Conservation (phyloP, 2,888 invertebrate species). For the Sthenelais limicola region DNA sequence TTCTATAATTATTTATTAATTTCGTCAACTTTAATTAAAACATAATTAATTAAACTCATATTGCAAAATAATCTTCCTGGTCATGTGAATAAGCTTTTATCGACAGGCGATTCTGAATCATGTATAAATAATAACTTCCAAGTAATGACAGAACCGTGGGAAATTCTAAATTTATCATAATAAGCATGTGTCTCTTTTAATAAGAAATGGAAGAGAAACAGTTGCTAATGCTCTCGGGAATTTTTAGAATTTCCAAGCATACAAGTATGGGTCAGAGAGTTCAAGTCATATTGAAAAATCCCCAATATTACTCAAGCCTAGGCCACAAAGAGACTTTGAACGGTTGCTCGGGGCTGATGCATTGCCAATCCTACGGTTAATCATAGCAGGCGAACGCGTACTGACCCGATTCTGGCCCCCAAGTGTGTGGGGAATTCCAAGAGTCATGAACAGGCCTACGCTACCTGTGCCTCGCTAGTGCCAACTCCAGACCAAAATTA, state of each 20-base stretch:
- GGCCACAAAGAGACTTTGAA: conserved; percentile 6
- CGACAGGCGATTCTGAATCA: too few relatives aligned
- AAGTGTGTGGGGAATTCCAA: conserved; percentile 19
- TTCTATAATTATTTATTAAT: too few relatives aligned
- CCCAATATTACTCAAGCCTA: conserved; percentile 26
- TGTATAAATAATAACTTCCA: background rate
- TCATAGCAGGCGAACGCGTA: background rate
- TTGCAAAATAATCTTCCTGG: too few relatives aligned
- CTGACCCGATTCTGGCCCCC: background rate
- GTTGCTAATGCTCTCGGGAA: too few relatives aligned
- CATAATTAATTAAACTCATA: too few relatives aligned
- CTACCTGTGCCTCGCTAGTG: conserved; percentile 12
- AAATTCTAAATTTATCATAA: background rate
- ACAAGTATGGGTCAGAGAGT: background rate
- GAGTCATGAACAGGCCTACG: background rate
- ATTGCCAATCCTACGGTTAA: conserved; percentile 19
- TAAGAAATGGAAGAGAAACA: too few relatives aligned
- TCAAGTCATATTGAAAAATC: conserved; percentile 7
- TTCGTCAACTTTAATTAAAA: too few relatives aligned
- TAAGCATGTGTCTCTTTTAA: too few relatives aligned
- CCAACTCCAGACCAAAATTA: background rate
- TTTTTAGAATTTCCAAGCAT: too few relatives aligned
- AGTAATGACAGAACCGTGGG: background rate
- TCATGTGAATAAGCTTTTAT: too few relatives aligned
- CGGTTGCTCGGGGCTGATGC: background rate